Conservation (phyloP, 1,140 invertebrate species). For the Caenorhabditis latens region DNA sequence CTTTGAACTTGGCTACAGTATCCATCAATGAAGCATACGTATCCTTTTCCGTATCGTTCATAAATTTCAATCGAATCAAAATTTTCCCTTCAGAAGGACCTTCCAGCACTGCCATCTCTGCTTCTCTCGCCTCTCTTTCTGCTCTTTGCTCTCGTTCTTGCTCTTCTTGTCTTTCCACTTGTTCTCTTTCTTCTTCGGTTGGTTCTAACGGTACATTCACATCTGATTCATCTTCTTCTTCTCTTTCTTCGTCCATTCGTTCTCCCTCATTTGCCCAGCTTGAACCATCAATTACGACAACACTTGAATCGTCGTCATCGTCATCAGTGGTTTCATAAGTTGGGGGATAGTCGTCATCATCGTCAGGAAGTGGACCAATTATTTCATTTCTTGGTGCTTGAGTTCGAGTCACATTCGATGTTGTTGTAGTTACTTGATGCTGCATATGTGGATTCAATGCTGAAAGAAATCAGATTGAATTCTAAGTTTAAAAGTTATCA, state of each 20-base stretch:
- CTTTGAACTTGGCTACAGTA: constrained; percentile 35
- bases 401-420: neutral
- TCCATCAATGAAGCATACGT: constrained; percentile 6
- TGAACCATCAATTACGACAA: too few relatives aligned
- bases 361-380: neutral
- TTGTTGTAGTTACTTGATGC: neutral
- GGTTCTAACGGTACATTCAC: neutral
- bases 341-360: neutral
- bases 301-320: neutral
- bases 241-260: neutral
- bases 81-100: constrained; percentile 20
- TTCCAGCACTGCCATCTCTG: constrained; percentile 7
- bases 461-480: neutral
- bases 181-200: neutral
- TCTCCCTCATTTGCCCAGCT: too few relatives aligned
- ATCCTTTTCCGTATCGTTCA: neutral
- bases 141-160: neutral
- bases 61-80: constrained; percentile 2
- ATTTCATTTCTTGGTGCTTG: neutral
- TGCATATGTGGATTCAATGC: neutral
- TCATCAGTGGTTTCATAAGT: neutral
- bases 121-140: neutral
- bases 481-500: neutral
- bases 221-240: neutral
- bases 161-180: neutral